Evolutionary conservation across 2,797 vertebrate genomes (phyloP), one percentile per base, ranked within the genome.

Genomic region (Cyprinella venusta): DNA sequence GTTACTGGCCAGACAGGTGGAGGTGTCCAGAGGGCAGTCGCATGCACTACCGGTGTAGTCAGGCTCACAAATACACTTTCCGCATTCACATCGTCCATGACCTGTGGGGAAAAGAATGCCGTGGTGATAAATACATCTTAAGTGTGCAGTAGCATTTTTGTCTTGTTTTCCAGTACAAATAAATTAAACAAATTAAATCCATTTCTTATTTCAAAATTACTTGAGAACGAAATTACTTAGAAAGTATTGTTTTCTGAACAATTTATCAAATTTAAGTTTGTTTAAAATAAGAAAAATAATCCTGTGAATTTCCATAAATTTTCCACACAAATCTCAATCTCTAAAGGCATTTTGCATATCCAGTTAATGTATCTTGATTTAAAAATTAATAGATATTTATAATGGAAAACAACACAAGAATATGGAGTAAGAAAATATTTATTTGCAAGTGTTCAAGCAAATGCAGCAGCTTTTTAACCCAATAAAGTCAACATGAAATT

Each of bases 41-140:
- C 98, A 99, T 0, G 97, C 97, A 0, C 95, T 97, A 85, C 97
- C 98, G 0, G 94, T 96, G 92, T 95, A 99, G 92, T 96, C 96
- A 76, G 95, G 92, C 0, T 95, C 94, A 24, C 98, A 99, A 13
- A 96, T 91, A 1, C 98, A 99, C 76, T 95, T 94, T 40, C 96
- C 91, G 91, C 98, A 99, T 54, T 96, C 97, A 78, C 98, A 99
- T 72, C 94, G 90, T 0, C 97, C 97, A 0, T 97, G 96, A 83
- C 98, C 98, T 99, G 90, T 67, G 50, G 15, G 42, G 21, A 19
- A 69, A 68, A 54, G 61, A 0, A 64, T n/a, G 16, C 10, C 18
- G 9, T 38, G n/a, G n/a, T 18, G 3, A 72, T 5, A 71, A 72
- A 13, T 24, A n/a, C 10, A 0, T 59, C n/a, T 24, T 13, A 59